phyloP scores from a whole-genome alignment of 2,113 vertebrate species.

The Oenanthe melanoleuca region DNA sequence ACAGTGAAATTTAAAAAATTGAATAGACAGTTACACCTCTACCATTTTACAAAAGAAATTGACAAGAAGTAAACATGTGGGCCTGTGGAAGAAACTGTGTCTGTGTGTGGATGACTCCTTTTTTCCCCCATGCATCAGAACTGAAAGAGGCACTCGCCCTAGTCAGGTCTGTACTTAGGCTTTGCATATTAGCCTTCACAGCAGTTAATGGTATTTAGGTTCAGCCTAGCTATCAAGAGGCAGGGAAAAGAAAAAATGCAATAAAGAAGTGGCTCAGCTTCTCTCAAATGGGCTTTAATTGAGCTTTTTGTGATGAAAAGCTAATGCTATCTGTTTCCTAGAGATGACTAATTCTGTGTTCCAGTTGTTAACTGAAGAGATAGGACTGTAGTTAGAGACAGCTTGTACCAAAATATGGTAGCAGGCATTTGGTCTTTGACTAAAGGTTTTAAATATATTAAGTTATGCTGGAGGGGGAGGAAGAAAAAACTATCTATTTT shows the following conservation, averaged over 20 bases:
- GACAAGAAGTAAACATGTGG: neutral
- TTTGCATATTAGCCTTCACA: neutral
- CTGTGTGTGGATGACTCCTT: neutral
- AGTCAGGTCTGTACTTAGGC: neutral
- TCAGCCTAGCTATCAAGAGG: neutral
- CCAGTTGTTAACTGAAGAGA: neutral
- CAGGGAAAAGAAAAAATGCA: neutral
- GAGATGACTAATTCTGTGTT: constrained; percentile 18
- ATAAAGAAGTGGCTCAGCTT: neutral
- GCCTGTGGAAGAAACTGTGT: neutral
- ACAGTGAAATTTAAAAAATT: constrained; percentile 7
- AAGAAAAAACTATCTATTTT: neutral
- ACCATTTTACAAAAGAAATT: neutral
- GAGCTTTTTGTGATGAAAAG: constrained; percentile 45
- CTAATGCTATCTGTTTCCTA: constrained; percentile 37
- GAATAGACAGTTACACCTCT: constrained; percentile 4
- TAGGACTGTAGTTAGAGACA: neutral
- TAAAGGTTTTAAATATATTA: constrained; percentile 12
- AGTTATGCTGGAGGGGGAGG: neutral
- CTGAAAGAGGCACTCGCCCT: neutral
- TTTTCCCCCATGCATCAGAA: accelerated
- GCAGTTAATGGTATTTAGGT: neutral
- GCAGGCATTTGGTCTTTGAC: neutral
- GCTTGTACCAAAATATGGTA: neutral
- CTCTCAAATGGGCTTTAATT: constrained; percentile 37